Base-by-base conservation (phyloP, 2,888 invertebrate species). In the Hemistola chrysoprasaria region DNA sequence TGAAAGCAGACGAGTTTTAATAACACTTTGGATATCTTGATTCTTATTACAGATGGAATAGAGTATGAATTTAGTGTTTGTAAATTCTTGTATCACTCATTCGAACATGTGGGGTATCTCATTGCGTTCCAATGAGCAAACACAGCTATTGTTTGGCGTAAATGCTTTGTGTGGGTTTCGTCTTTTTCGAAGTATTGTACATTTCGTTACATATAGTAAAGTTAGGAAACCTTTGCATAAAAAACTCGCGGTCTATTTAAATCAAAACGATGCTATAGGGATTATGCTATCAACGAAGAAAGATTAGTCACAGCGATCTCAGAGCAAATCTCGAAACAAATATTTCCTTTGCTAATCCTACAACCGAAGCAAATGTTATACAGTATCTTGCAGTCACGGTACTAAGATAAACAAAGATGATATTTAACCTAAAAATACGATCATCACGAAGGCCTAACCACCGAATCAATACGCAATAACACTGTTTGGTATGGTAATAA, bases 101-200 rank as follows among this genome's bases (percentile, higher is more conserved):
- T 47, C 45, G 51, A 74, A 72, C 80, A 80, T 76, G 65, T 78
- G 74, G 69, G 67, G 57, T 71, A 71, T 75, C 66, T 78, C 78
- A 76, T 65, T 61, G 58, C 69, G 81, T 80, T 83, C 77, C 80
- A 56, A 67, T 80, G 79, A 61, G 50, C 70, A 74, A 63, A 56
- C 72, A 71, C 58, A 47, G 46, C 71, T 62, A 72, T 74, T 75
- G 77, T 78, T 62, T 63, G 59, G 59, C 41, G 56, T 58, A 60
- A 65, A 65, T 56, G 57, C 56, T 62, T 68, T 72, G 66, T 66
- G 68, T 68, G 62, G 59, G 57, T 62, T 59, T 59, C 58, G 58
- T 57, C 61, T 65, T 68, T 70, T 65, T 62, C 45, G 53, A 56
- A 40, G 50, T 47, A 46, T 31, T 30, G 45, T 38, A 43, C 43